These are phyloP conservation scores for Protosalanx chinensis DNA, from an alignment of 2,797 vertebrate species.

Conservation along the genomic window DNA sequence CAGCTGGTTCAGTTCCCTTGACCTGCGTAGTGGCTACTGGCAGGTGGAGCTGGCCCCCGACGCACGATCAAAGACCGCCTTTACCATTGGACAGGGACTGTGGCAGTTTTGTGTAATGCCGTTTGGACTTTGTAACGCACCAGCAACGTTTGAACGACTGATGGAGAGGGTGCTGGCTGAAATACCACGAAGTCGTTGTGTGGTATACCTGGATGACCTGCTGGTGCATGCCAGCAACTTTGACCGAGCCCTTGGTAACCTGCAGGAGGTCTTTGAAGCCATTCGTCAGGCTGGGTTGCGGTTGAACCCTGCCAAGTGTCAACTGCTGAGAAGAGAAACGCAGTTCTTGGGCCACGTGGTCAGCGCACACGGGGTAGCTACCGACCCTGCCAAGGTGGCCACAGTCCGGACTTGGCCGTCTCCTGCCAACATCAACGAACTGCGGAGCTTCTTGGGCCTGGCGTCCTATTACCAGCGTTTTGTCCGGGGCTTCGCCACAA, in stretches of 20 bases:
- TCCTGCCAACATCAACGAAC: neutral
- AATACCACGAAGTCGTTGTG: slow-evolving; percentile 10
- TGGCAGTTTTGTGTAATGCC: slow-evolving; percentile 17
- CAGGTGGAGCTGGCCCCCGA: too few relatives aligned
- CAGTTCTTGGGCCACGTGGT: neutral
- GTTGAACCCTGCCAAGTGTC: slow-evolving; percentile 6
- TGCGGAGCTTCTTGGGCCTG: slow-evolving; percentile 15
- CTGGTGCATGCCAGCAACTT: neutral
- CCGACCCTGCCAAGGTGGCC: neutral
- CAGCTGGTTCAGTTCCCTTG: too few relatives aligned
- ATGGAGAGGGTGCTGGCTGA: slow-evolving; percentile 25
- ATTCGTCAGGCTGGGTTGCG: neutral
- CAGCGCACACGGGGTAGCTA: neutral
- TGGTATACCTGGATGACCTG: slow-evolving; percentile 31
- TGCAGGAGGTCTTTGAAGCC: neutral
- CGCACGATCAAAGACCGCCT: too few relatives aligned
- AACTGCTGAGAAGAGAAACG: neutral
- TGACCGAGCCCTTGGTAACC: neutral
- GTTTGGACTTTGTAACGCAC: neutral
- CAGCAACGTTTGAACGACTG: slow-evolving; percentile 1
- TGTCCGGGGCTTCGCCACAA: neutral
- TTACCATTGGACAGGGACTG: too few relatives aligned
- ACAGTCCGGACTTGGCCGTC: neutral
- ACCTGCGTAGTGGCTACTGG: too few relatives aligned
- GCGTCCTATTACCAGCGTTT: slow-evolving; percentile 10